A percentile compares a stretch with the other conserved stretches of the same genome.
phyloP scores from a whole-genome alignment of 2,797 vertebrate species.

The Cossypha dichroa region DNA sequence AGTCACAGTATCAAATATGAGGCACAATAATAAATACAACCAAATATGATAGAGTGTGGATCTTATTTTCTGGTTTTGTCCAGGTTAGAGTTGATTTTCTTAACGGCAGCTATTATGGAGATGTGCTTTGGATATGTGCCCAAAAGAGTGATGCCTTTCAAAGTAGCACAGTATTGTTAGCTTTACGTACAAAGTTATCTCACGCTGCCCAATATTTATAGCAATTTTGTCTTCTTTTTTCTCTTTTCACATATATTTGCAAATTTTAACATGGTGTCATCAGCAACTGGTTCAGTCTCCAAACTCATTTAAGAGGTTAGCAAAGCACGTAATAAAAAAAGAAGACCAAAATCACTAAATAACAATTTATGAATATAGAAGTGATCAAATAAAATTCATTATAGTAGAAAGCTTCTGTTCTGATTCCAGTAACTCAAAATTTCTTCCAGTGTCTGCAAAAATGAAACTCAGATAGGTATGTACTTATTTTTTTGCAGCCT shows the following conservation, averaged over 20 bases:
- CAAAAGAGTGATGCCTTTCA: background rate
- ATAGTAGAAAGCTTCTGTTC: background rate
- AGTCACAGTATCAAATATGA: background rate
- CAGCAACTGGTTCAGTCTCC: background rate
- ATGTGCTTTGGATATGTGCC: background rate
- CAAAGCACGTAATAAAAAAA: background rate
- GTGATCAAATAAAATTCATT: background rate
- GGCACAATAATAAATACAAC: background rate
- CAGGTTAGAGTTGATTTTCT: background rate
- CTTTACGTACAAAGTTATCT: background rate
- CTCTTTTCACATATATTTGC: background rate
- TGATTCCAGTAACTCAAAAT: background rate
- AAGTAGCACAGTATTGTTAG: background rate
- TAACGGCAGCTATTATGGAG: background rate
- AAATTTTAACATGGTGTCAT: background rate
- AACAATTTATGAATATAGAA: background rate
- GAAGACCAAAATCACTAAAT: background rate
- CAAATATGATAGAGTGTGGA: background rate
- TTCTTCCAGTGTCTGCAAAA: background rate
- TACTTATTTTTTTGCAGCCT: constrained; percentile 1
- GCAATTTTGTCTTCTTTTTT: background rate
- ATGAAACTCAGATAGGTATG: background rate
- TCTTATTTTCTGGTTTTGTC: background rate
- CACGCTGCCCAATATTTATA: background rate
- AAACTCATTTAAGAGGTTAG: background rate